Evolutionary conservation across 2,113 vertebrate genomes (phyloP).

Genomic region (Sardina pilchardus): DNA sequence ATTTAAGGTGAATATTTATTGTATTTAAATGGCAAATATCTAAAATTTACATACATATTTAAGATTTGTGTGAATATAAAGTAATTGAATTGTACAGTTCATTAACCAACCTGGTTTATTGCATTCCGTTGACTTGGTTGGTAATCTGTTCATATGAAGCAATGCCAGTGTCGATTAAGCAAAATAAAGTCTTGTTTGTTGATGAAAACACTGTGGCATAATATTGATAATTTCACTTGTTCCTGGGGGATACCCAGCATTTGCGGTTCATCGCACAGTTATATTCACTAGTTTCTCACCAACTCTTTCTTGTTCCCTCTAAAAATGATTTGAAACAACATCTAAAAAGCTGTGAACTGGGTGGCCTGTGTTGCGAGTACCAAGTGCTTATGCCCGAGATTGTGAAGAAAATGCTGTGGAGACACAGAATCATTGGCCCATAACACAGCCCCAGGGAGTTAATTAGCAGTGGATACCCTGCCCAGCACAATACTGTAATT

Average conservation of each 20-base stretch:
- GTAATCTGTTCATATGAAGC: neutral
- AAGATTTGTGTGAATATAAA: neutral
- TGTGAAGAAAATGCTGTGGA: neutral
- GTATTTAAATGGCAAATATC: neutral
- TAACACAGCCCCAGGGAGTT: neutral
- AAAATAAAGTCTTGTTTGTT: conserved; percentile 15
- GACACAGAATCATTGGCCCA: neutral
- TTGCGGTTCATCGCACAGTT: neutral
- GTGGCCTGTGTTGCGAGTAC: neutral
- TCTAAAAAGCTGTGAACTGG: neutral
- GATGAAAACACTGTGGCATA: neutral
- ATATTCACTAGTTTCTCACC: neutral
- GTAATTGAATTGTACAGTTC: neutral
- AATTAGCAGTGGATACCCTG: neutral
- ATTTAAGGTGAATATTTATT: neutral
- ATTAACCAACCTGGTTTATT: neutral
- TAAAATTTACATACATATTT: neutral
- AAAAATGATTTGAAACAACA: neutral
- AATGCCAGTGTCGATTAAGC: neutral
- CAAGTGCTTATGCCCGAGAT: neutral
- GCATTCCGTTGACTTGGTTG: neutral
- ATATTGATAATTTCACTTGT: neutral
- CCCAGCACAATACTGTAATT: conserved; percentile 3
- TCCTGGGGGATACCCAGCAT: neutral
- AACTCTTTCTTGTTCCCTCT: neutral